Evolutionary conservation across 1,140 invertebrate species (phyloP), one percentile per base, ranked within the genome.

Genomic region (Calosoma granatense): DNA sequence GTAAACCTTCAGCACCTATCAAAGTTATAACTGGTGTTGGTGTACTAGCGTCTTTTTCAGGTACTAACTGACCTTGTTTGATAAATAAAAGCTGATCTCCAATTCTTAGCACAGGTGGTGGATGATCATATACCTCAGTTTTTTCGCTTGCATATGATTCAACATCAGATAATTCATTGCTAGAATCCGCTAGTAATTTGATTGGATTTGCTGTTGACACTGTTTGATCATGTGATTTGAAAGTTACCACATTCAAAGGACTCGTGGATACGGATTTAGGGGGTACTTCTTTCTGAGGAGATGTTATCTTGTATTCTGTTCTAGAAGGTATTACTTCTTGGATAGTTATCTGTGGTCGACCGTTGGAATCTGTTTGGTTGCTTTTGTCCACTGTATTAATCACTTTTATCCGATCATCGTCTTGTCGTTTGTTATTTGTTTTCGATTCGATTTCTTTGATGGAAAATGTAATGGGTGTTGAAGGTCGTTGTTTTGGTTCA

Each of bases 81-180:
- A 73, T 59, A 54, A 66, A 70, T 1, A 73, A 53, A n/a, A 73
- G 56, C 56, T 72, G 65, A 57, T 73, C 70, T 11, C 72, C 72
- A n/a, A 74, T 68, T 54, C 69, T 61, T 20, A 74, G 51, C 9
- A 74, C 65, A 6, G 72, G 67, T 4, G 72, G 70, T n/a, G 69
- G 65, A 58, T 68, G 67, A 59, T 71, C 67, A 54, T 67, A 69
- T 19, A 68, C 61, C 61, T 70, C 67, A 0, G 67, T 65, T 12
- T 69, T 59, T 56, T 71, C 68, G 51, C 65, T 69, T 1, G 65
- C 65, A 30, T 71, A 68, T 6, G 65, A 55, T 19, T 75, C 69
- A 1, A 70, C 64, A 53, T 70, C 74, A 54, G 57, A 69, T n/a
- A 66, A 65, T 62, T 76, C 74, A 54, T 76, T 74, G 20, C 69